Base-by-base conservation (phyloP, 2,797 vertebrate species). In the Karalla daura region DNA sequence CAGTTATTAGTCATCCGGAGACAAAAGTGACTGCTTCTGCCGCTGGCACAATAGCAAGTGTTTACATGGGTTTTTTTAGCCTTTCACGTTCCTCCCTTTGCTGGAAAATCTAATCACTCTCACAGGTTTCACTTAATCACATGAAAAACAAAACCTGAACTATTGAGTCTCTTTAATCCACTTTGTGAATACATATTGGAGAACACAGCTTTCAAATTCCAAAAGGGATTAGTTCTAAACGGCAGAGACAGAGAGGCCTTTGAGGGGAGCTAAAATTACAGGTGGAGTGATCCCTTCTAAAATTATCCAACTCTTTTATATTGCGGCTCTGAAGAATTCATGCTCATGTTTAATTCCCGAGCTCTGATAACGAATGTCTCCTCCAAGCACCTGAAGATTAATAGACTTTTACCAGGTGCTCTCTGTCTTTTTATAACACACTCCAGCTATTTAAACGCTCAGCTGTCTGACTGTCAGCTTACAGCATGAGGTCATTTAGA, bases 251-350 rank as follows among this genome's bases (percentile, higher is more conserved):
- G 84, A 93, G 90, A 76, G 84, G 85, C 83, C 86, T 91, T 91
- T 89, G 87, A 90, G 90, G 84, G 88, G 81, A 90, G 91, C 91
- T 92, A 92, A 92, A 94, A 92, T 93, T 94, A 93, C 92, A 94
- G 90, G 91, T 93, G 91, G 92, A 94, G 89, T 92, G 91, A 93
- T 95, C 90, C 91, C 85, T 92, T 94, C 93, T 95, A 95, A 95
- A 95, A 94, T 94, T 94, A 95, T 93, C 93, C 91, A 84, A 89
- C 92, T 93, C 92, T 93, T 94, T 93, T 93, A 94, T 94, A 92
- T 92, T 85, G 89, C 45, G 75, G 80, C 86, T 88, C 89, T 92
- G 88, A 93, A 92, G 91, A 92, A 93, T 94, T 93, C 87, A 92
- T 92, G 89, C 91, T 94, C 93, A 94, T 95, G 91, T 94, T 94